A percentile compares a stretch with the other conserved stretches of the same genome.
Evolutionary conservation across 2,888 invertebrate genomes (phyloP).

Genomic region (Leptinotarsa juncta): DNA sequence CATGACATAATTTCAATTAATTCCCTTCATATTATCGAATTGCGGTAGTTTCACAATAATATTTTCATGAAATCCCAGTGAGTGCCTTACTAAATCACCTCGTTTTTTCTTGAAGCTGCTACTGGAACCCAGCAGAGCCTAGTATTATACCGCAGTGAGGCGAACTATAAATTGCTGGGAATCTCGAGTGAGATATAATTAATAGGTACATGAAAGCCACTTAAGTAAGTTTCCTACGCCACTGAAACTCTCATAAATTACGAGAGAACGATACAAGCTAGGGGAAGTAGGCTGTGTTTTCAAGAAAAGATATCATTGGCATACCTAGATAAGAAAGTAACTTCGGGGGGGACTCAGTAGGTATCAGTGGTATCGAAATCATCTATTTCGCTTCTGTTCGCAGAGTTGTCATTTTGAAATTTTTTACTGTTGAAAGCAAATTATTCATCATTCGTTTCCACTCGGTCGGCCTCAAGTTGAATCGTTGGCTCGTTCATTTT

Average conservation of each 20-base stretch:
- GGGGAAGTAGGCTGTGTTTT: neutral
- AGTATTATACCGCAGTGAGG: conserved; percentile 25
- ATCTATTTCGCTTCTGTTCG: neutral
- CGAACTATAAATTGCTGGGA: conserved; percentile 35
- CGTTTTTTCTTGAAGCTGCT: neutral
- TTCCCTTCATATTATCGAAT: no score
- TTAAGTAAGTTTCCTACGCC: conserved; percentile 34
- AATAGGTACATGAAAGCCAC: conserved; percentile 37
- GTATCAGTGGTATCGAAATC: neutral
- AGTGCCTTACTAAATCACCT: neutral
- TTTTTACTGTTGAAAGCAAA: neutral
- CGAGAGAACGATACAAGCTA: conserved; percentile 4
- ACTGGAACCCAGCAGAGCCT: conserved; percentile 5
- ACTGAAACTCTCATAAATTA: conserved; percentile 34
- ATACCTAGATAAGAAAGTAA: neutral
- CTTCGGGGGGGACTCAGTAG: neutral
- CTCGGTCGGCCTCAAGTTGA: neutral
- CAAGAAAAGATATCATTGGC: neutral
- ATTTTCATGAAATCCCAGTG: neutral
- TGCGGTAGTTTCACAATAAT: no score
- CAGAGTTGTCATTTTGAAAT: no score
- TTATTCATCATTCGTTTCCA: neutral
- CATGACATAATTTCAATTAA: no score
- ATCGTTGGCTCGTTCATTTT: no score
- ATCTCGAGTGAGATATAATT: conserved; percentile 35